These are phyloP conservation scores for Hipposideros larvatus DNA, from an alignment of 2,797 vertebrate genomes.

Conservation along the genomic window DNA sequence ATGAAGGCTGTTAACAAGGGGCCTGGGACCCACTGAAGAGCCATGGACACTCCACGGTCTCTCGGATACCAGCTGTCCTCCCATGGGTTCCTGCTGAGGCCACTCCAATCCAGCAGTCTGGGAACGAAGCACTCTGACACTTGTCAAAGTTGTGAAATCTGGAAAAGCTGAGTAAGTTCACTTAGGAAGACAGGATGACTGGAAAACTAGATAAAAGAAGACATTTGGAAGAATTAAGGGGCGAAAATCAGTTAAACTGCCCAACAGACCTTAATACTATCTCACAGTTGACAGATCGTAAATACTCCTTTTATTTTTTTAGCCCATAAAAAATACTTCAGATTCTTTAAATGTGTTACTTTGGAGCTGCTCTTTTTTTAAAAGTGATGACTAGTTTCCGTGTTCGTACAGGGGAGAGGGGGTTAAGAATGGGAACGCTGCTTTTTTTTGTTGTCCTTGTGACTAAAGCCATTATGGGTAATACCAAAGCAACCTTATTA, in stretches of 20 bases:
- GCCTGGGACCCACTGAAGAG: neutral
- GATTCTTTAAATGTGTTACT: constrained; percentile 44
- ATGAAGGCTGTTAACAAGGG: neutral
- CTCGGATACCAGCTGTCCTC: constrained; percentile 66
- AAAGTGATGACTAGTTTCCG: neutral
- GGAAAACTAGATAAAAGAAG: neutral
- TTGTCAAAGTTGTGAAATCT: neutral
- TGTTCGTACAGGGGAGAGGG: neutral
- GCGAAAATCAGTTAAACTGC: neutral
- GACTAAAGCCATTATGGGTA: neutral
- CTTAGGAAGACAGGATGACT: neutral
- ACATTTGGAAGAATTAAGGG: constrained; percentile 1
- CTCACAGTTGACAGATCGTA: neutral
- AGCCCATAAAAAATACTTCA: constrained; percentile 17
- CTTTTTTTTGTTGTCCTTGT: neutral
- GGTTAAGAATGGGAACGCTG: neutral
- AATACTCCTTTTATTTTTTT: neutral
- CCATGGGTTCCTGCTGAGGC: neutral
- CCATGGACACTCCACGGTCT: neutral
- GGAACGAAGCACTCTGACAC: neutral
- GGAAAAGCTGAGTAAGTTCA: neutral
- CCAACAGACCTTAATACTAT: neutral
- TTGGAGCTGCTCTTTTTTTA: constrained; percentile 36
- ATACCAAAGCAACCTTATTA: neutral
- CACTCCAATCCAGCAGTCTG: neutral